Evolutionary conservation across 2,888 invertebrate genomes (phyloP).

Genomic region (Pilophorus perplexus): DNA sequence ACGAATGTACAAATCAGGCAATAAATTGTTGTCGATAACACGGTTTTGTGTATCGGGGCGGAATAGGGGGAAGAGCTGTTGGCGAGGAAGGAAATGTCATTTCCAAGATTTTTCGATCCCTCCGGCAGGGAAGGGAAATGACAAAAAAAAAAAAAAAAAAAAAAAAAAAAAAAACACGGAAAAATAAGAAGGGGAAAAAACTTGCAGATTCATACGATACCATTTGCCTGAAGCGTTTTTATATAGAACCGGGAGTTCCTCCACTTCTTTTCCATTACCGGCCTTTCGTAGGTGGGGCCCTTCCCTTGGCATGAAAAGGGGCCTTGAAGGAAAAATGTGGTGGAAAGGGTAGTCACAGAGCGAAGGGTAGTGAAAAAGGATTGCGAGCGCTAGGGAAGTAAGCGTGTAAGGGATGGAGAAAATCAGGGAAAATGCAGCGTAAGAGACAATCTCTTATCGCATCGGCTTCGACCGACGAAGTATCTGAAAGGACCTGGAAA

Average conservation of each 20-base stretch:
- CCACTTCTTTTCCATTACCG: conserved; percentile 14
- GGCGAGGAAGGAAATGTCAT: conserved; percentile 21
- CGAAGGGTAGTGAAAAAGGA: conserved; percentile 2
- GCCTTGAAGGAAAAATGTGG: conserved; percentile 1
- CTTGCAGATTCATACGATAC: conserved; percentile 29
- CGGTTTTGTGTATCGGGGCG: conserved; percentile 2
- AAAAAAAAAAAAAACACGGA: too few species aligned
- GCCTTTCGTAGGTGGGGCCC: neutral
- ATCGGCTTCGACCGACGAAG: too few species aligned
- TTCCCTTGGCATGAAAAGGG: neutral
- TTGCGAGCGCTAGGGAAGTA: conserved; percentile 2
- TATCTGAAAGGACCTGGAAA: too few species aligned
- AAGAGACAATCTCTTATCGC: conserved; percentile 3
- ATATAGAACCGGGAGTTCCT: conserved; percentile 8
- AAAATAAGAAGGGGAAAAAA: neutral
- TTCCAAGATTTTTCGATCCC: conserved; percentile 20
- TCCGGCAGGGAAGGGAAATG: neutral
- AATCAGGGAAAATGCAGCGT: conserved; percentile 5
- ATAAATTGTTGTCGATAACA: conserved; percentile 19
- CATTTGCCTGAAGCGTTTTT: conserved; percentile 24
- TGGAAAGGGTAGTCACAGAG: neutral
- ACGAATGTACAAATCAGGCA: too few species aligned
- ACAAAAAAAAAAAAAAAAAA: neutral
- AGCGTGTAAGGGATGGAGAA: neutral
- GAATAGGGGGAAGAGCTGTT: conserved; percentile 7